Conservation (phyloP, 2,888 invertebrate species). For the Thecocarcelia acutangulata region DNA sequence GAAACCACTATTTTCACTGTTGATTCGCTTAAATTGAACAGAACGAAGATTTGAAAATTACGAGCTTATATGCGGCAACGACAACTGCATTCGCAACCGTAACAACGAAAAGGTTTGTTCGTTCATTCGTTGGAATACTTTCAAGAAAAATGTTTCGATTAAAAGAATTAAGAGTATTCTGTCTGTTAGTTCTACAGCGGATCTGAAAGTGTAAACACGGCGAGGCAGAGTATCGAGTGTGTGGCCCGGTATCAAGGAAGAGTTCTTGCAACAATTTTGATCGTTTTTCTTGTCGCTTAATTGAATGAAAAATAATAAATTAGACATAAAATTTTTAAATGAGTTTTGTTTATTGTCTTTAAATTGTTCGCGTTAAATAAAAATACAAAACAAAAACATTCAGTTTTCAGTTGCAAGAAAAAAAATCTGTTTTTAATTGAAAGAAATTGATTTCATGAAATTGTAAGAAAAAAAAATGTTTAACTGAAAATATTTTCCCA, state of each 20-base stretch:
- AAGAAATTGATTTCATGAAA: conserved; percentile 48
- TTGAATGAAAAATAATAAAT: conserved; percentile 46
- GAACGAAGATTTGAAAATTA: conserved; percentile 28
- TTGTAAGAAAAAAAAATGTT: no score
- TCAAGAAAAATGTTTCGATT: conserved; percentile 20
- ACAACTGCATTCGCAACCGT: conserved; percentile 15
- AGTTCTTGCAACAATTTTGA: not conserved
- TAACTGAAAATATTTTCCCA: no score
- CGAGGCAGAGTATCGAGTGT: not conserved
- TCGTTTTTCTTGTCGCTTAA: conserved; percentile 26
- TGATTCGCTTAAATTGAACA: conserved; percentile 13
- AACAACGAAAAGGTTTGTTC: conserved; percentile 30
- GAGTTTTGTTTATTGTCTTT: conserved; percentile 24
- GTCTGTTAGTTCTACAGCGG: conserved; percentile 53
- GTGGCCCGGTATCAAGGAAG: not conserved
- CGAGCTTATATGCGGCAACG: conserved; percentile 12
- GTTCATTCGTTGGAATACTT: conserved; percentile 12
- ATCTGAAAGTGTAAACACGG: conserved; percentile 58
- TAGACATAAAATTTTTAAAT: conserved; percentile 3
- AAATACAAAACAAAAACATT: not conserved
- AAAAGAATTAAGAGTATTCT: conserved; percentile 22
- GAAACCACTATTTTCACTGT: conserved; percentile 1
- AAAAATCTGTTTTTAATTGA: conserved; percentile 58
- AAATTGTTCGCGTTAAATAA: not conserved
- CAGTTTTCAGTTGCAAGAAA: not conserved